Percentiles rank a stretch among this genome's conserved stretches.
phyloP scores from a whole-genome alignment of 2,113 vertebrate species.

The Eulacestoma nigropectus region DNA sequence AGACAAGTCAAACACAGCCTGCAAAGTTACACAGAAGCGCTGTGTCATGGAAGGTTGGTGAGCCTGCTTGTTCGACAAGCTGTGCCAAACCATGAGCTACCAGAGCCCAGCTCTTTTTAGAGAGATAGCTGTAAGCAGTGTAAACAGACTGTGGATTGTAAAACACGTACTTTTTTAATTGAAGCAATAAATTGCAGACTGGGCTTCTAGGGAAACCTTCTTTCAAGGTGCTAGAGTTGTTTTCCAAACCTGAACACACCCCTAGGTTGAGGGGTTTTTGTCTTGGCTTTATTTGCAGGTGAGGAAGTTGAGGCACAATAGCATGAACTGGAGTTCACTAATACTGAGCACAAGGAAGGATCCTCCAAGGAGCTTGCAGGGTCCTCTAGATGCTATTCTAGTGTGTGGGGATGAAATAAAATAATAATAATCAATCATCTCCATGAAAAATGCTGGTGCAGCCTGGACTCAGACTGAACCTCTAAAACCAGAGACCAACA shows the following conservation, averaged over 20 bases:
- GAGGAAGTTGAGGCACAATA: background rate
- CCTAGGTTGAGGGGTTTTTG: background rate
- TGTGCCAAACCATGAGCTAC: slow-evolving; percentile 9
- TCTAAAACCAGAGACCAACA: background rate
- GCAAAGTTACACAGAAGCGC: slow-evolving; percentile 52
- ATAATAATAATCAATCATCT: background rate
- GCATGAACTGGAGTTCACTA: background rate
- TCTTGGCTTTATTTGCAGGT: background rate
- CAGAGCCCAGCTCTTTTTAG: background rate
- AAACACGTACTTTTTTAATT: background rate
- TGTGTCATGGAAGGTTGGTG: background rate
- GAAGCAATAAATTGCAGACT: background rate
- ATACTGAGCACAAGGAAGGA: background rate
- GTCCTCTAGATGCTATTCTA: background rate
- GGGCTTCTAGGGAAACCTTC: background rate
- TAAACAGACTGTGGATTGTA: slow-evolving; percentile 14
- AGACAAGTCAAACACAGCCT: slow-evolving; percentile 63
- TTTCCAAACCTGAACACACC: background rate
- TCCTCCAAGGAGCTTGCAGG: background rate
- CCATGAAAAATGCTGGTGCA: background rate
- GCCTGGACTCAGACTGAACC: background rate
- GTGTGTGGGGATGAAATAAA: background rate
- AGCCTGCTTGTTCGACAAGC: background rate
- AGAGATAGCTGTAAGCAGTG: background rate
- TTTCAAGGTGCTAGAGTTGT: background rate